Percentiles rank a stretch among this genome's conserved stretches.
phyloP scores from a whole-genome alignment of 2,113 vertebrate species.

The Pholis gunnellus region DNA sequence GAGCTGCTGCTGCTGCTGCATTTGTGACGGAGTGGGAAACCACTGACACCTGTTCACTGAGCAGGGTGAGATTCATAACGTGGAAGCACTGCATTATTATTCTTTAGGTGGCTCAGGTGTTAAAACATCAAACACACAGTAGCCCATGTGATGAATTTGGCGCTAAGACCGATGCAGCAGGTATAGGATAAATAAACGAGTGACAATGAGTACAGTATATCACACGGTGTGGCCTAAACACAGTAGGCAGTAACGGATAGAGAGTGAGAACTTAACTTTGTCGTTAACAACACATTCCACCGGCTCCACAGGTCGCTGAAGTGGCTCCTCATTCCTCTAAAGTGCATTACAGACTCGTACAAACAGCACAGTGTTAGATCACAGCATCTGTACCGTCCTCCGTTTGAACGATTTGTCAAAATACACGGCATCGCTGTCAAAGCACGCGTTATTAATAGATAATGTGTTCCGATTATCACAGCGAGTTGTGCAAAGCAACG shows the following conservation, averaged over 20 bases:
- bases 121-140: neutral
- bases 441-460: neutral
- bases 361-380: neutral
- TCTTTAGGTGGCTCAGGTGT: neutral
- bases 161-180: neutral
- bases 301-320: neutral
- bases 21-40: neutral
- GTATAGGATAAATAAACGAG: neutral
- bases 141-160: neutral
- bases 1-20: neutral
- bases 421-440: neutral
- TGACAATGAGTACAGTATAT: neutral
- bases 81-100: no score
- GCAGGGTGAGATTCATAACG: neutral
- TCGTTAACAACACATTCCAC: no score
- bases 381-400: neutral
- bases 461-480: neutral
- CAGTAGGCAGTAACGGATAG: neutral
- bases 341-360: neutral
- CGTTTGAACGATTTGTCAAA: neutral
- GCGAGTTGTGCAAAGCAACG: neutral
- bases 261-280: neutral
- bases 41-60: conserved; percentile 1
- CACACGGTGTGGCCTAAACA: neutral
- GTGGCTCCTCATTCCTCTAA: neutral